A percentile compares a stretch with the other conserved stretches of the same genome.
These are phyloP conservation scores for Heliocidaris tuberculata DNA, from an alignment of 35 echinoderm and acorn worm species.

Conservation along the genomic window DNA sequence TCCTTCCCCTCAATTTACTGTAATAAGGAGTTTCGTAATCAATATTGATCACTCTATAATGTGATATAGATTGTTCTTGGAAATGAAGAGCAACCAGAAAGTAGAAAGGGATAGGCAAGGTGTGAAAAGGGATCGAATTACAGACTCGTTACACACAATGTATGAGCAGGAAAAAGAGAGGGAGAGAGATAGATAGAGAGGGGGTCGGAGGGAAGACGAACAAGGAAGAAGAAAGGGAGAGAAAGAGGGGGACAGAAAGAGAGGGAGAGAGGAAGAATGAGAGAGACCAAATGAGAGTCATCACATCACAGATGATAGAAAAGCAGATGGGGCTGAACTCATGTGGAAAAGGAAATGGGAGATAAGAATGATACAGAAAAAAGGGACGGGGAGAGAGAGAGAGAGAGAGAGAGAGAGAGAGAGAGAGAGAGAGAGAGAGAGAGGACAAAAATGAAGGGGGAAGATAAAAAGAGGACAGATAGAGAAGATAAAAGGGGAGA, in stretches of 20 bases:
- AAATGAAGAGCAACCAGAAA: not conserved
- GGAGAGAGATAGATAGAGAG: no score
- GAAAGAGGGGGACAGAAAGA: not conserved
- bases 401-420: not conserved
- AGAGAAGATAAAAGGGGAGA: not conserved
- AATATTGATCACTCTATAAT: not conserved
- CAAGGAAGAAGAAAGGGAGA: not conserved
- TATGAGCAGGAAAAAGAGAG: not conserved
- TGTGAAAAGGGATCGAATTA: not conserved
- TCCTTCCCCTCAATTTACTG: not conserved
- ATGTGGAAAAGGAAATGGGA: no score
- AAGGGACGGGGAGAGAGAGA: not conserved
- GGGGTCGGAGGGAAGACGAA: no score
- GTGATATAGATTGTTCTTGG: not conserved
- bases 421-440: not conserved
- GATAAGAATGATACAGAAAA: not conserved
- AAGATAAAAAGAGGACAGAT: not conserved
- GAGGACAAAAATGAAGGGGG: not conserved
- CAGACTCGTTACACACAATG: not conserved
- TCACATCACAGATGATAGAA: no score
- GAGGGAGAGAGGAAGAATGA: not conserved
- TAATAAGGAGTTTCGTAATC: not conserved
- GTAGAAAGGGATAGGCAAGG: not conserved
- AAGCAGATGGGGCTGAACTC: no score
- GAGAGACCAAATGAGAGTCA: no score